A percentile compares a stretch with the other conserved stretches of the same genome.
Conservation (phyloP, 1,140 invertebrate genomes). For the Coelopa frigida region DNA sequence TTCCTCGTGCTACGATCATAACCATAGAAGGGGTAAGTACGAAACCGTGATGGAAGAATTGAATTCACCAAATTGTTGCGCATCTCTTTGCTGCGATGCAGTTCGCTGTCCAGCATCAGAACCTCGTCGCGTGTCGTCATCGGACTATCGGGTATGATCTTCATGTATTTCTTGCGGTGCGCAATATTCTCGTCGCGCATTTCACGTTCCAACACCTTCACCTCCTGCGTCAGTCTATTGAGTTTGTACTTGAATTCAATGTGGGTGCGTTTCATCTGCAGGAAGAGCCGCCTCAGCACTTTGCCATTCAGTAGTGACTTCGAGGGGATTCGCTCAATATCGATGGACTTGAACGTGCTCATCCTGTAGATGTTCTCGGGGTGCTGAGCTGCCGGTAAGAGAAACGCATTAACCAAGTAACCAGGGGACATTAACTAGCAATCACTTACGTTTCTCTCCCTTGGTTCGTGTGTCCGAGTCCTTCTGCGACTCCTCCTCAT, state of each 20-base stretch:
- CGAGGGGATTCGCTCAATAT: conserved; percentile 1
- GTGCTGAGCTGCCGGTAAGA: too few species aligned
- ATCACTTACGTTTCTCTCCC: too few species aligned
- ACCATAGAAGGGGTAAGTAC: background rate
- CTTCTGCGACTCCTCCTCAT: too few species aligned
- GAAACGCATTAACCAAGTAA: too few species aligned
- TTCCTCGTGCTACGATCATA: conserved; percentile 5
- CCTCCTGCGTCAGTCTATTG: conserved; percentile 1
- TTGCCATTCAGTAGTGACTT: conserved; percentile 1
- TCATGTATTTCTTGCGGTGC: conserved; percentile 3
- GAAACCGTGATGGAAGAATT: background rate
- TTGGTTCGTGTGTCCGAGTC: too few species aligned
- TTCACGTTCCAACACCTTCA: conserved; percentile 1
- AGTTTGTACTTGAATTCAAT: conserved; percentile 10
- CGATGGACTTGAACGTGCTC: too few species aligned
- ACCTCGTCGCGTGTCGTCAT: conserved; percentile 5
- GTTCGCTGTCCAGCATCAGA: conserved; percentile 4
- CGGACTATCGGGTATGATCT: conserved; percentile 8
- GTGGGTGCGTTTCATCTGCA: conserved; percentile 1
- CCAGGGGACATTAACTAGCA: too few species aligned
- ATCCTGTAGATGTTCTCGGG: too few species aligned
- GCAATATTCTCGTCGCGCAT: background rate
- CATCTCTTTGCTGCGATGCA: conserved; percentile 8
- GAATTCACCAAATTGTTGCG: conserved; percentile 1
- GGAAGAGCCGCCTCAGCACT: conserved; percentile 1